A percentile compares a stretch with the other conserved stretches of the same genome.
Evolutionary conservation across 2,888 invertebrate species (phyloP).

Genomic region (Synergus umbraculus): DNA sequence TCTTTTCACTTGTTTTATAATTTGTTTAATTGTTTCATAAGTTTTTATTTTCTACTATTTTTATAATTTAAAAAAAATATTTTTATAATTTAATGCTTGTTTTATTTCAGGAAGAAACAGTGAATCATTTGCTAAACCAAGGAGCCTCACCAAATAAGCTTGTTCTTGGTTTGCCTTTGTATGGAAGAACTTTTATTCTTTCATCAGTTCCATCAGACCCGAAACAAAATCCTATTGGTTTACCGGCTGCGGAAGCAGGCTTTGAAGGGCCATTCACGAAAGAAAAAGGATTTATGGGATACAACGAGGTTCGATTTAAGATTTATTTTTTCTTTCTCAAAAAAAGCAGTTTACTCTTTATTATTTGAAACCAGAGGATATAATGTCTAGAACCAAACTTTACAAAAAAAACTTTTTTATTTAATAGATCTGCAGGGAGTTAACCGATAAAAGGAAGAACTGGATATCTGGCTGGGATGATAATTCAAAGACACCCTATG

Average conservation of each 20-base stretch:
- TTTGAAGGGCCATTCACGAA: constrained; percentile 88
- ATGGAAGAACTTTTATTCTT: constrained; percentile 88
- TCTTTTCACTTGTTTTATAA: no score
- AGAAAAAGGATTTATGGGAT: constrained; percentile 91
- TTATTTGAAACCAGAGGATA: constrained; percentile 10
- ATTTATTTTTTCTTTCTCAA: constrained; percentile 1
- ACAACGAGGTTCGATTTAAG: constrained; percentile 85
- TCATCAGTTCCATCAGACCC: constrained; percentile 57
- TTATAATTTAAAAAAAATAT: neutral
- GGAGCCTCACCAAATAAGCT: constrained; percentile 88
- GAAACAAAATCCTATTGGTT: constrained; percentile 77
- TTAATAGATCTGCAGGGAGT: constrained; percentile 67
- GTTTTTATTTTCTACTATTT: neutral
- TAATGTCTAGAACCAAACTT: no score
- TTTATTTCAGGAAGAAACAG: constrained; percentile 83
- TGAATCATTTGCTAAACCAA: constrained; percentile 85
- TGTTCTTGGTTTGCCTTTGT: constrained; percentile 89
- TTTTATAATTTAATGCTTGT: constrained; percentile 5
- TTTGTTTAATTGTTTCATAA: no score
- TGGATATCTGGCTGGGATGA: constrained; percentile 88
- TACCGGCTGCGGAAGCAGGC: constrained; percentile 80
- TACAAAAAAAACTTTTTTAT: neutral
- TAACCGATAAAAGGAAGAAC: constrained; percentile 76
- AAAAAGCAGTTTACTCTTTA: constrained; percentile 15
- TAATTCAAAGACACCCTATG: constrained; percentile 81